Base-by-base conservation (phyloP, 2,113 vertebrate genomes). In the Prochilodus magdalenae region DNA sequence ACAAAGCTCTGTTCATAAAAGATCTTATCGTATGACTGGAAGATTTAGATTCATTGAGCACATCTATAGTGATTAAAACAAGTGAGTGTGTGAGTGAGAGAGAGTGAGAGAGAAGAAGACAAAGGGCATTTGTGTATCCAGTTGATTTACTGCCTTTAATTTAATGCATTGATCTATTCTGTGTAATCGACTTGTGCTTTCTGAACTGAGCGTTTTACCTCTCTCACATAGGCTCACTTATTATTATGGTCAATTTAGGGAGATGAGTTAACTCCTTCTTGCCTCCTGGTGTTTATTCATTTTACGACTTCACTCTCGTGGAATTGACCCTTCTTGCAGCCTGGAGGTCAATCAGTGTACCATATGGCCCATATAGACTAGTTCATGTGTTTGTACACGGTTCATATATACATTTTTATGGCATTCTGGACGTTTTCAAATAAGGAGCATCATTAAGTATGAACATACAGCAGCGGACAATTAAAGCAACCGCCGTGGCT, bases 251-350 rank as follows among this genome's bases (percentile, higher is more conserved):
- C 11, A 71, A 53, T 72, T 59, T 73, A 73, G 26, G 7, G 12
- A 49, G 62, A 72, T 62, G 57, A 80, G 40, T 55, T 55, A 49
- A 73, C 72, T 59, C 33, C 72, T 60, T 57, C 15, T 49, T 10
- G n/a, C n/a, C n/a, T 16, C 49, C 49, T 51, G 1, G 2, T 51
- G 49, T 51, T 14, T 51, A 51, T 51, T 79, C 16, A 29, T 47
- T 72, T 79, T 60, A 10, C 60, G 53, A 72, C 20, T 72, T 30
- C 47, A 60, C 44, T 79, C 29, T 27, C 8, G 8, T 55, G 65
- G 49, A 57, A 51, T 63, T 40, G 47, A 49, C 75, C 76, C 36
- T 33, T 79, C 51, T 40, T 70, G 22, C 36, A 60, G 77, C 70
- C 30, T 70, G 20, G 11, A 51, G 51, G 65, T 79, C 22, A n/a